These are phyloP conservation scores for Lacanobia oleracea DNA, from an alignment of 2,888 invertebrate species.

Conservation along the genomic window DNA sequence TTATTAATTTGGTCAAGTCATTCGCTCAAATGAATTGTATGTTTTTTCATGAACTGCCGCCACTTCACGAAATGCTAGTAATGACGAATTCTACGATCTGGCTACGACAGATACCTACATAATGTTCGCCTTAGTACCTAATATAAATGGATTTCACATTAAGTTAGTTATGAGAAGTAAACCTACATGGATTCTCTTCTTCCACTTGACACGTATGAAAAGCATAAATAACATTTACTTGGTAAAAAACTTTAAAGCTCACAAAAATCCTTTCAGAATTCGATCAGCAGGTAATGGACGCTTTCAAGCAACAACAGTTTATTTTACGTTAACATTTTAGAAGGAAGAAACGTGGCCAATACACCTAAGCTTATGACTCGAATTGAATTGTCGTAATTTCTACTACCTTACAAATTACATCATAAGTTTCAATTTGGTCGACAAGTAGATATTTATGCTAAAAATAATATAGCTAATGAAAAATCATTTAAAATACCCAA, in stretches of 20 bases:
- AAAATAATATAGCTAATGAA: constrained; percentile 59
- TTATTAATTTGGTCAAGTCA: background rate
- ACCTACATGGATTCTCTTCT: constrained; percentile 9
- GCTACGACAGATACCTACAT: constrained; percentile 4
- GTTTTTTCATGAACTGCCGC: background rate
- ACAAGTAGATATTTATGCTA: constrained; percentile 70
- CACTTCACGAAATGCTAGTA: background rate
- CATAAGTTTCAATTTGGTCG: constrained; percentile 83
- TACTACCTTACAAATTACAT: constrained; percentile 76
- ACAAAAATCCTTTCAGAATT: constrained; percentile 14
- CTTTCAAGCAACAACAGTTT: constrained; percentile 19
- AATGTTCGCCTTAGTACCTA: constrained; percentile 20
- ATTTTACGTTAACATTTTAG: constrained; percentile 12
- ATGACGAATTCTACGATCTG: background rate
- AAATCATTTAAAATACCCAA: constrained; percentile 55
- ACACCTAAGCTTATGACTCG: constrained; percentile 49
- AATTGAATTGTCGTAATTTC: constrained; percentile 56
- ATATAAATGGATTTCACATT: constrained; percentile 20
- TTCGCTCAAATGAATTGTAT: background rate
- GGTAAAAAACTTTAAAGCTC: constrained; percentile 26
- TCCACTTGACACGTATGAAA: constrained; percentile 1
- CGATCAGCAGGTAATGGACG: constrained; percentile 14
- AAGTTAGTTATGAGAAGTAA: constrained; percentile 24
- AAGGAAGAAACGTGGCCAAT: constrained; percentile 24
- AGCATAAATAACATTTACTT: constrained; percentile 16